Evolutionary conservation across 2,888 invertebrate species (phyloP).

Genomic region (Molorchus minor): DNA sequence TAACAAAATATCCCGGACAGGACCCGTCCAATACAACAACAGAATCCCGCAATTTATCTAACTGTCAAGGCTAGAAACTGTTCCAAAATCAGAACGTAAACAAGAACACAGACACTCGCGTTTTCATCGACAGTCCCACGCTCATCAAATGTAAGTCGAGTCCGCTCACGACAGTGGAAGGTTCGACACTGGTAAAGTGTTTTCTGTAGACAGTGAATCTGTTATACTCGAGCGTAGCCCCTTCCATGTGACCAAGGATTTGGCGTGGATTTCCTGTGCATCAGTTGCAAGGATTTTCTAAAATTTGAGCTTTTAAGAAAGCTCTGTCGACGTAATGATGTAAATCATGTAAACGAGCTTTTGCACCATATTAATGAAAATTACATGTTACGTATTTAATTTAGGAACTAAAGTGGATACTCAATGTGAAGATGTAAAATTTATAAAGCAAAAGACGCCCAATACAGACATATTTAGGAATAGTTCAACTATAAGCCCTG

Average conservation of each 20-base stretch:
- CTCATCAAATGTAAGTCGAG: conserved; percentile 5
- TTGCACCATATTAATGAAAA: too few relatives aligned
- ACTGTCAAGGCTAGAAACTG: neutral
- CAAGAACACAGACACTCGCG: conserved; percentile 14
- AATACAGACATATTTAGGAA: too few relatives aligned
- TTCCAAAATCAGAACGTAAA: conserved; percentile 9
- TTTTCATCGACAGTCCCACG: conserved; percentile 24
- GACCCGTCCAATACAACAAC: neutral
- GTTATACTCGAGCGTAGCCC: conserved; percentile 28
- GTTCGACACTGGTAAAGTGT: conserved; percentile 35
- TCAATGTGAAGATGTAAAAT: too few relatives aligned
- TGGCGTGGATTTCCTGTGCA: conserved; percentile 17
- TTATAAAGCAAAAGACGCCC: too few relatives aligned
- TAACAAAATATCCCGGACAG: neutral
- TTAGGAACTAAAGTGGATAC: too few relatives aligned
- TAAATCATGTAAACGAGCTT: too few relatives aligned
- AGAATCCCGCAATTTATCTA: neutral
- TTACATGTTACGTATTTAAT: too few relatives aligned
- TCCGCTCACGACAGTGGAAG: conserved; percentile 35
- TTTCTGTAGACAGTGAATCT: conserved; percentile 32
- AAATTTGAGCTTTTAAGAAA: conserved; percentile 7
- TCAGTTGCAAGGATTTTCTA: conserved; percentile 15
- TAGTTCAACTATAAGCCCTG: too few relatives aligned
- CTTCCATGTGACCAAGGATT: conserved; percentile 34
- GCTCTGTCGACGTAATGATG: too few relatives aligned